Base-by-base conservation (phyloP, 2,888 invertebrate species). In the Macropis europaea region DNA sequence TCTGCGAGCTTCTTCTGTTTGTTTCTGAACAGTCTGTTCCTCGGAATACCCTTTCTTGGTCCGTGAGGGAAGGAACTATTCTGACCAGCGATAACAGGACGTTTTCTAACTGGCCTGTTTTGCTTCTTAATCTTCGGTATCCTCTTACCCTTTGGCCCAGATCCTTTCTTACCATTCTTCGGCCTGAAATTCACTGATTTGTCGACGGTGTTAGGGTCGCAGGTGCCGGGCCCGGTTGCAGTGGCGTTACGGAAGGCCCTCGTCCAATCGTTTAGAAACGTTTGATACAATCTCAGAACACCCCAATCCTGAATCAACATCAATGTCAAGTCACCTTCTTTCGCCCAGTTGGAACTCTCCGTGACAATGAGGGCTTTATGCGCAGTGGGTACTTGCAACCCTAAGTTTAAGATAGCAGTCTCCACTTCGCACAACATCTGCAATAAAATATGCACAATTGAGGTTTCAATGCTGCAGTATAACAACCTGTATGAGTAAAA, bases 301-400 rank as follows among this genome's bases (percentile, higher is more conserved):
- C 93, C 92, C 84, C 92, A 92, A 84, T 94, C 94, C 76, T 93
- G 92, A 72, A 92, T 91, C 47, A 93, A 89, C 83, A 92, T 92
- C 63, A 90, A 87, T 0, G 93, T 92, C 1, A 91, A 88, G 81
- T 92, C 92, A 1, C 92, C 91, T 81, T 90, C 90, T 57, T 86
- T 86, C 28, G 90, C 90, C 81, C 92, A 88, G 67, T 91, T 90
- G 70, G 89, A 84, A 47, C 90, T 90, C 40, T 88, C 90, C 57
- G 89, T 90, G 22, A 89, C 89, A 19, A 91, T 77, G 6, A 71
- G 63, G 11, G 84, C 82, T 9, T 88, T 84, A 54, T 85, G 84
- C 0, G 83, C 60, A 1, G 73, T 48, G 7, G 88, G 75, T 83
- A 91, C 62, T 84, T 87, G 57, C 81, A 90, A 76, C 84, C 90